phyloP scores from a whole-genome alignment of 2,113 vertebrate genomes.

The Origma solitaria region DNA sequence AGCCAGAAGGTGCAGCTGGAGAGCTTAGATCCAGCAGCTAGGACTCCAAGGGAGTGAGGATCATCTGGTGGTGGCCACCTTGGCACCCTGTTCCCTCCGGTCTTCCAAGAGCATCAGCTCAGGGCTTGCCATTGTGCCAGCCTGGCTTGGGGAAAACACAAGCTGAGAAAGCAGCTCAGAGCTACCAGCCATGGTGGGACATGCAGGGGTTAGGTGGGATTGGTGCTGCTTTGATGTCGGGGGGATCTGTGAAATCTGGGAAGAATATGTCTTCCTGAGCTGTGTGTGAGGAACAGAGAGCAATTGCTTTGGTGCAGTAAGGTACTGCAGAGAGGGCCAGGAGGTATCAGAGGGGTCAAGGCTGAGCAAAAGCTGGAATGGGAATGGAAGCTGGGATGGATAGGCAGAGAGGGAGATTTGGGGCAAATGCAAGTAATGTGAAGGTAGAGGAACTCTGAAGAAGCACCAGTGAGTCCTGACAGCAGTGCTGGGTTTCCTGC shows the following conservation, averaged over 20 bases:
- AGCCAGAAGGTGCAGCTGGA: background rate
- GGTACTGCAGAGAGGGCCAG: background rate
- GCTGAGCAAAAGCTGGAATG: background rate
- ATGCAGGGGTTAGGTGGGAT: background rate
- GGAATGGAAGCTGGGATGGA: background rate
- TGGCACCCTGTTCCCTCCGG: accelerated
- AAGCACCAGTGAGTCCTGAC: background rate
- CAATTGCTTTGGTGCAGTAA: background rate
- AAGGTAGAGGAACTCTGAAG: background rate
- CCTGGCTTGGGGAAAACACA: background rate
- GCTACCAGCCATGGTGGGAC: background rate
- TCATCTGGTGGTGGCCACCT: background rate
- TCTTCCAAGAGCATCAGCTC: background rate
- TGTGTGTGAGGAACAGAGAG: background rate
- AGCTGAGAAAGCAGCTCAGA: background rate
- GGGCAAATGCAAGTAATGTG: background rate
- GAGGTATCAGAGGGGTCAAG: background rate
- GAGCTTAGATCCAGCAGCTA: background rate
- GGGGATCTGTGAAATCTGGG: background rate
- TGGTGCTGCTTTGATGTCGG: background rate
- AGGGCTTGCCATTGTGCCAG: background rate
- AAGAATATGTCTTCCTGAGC: background rate
- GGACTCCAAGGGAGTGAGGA: background rate
- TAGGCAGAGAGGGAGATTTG: background rate
- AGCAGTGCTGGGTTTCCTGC: background rate